Conservation (phyloP, 1,140 invertebrate species). For the Epicauta chinensis region DNA sequence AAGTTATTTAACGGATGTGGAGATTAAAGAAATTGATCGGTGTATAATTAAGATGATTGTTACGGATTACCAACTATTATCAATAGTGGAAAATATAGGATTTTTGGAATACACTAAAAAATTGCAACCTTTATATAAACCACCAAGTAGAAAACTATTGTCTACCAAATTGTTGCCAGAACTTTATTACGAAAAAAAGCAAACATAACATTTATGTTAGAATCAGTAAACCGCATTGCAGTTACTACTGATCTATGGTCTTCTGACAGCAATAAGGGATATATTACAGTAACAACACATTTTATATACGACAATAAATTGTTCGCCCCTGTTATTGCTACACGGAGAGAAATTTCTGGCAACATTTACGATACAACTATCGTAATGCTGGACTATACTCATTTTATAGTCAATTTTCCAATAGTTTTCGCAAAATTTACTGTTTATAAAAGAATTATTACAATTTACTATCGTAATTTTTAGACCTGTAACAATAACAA, state of each 20-base stretch:
- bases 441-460: too few relatives aligned
- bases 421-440: too few relatives aligned
- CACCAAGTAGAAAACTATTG: constrained; percentile 16
- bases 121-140: constrained; percentile 12
- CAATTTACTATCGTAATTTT: too few relatives aligned
- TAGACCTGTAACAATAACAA: too few relatives aligned
- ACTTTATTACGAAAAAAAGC: background rate
- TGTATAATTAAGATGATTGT: constrained; percentile 6
- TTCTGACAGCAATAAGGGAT: constrained; percentile 16
- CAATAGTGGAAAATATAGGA: constrained; percentile 16
- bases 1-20: background rate
- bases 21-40: background rate
- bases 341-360: too few relatives aligned
- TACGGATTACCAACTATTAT: constrained; percentile 13
- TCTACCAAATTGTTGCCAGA: constrained; percentile 1
- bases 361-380: too few relatives aligned
- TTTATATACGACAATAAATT: too few relatives aligned
- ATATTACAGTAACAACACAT: constrained; percentile 15
- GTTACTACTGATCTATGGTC: constrained; percentile 21
- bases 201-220: constrained; percentile 5
- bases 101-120: constrained; percentile 13
- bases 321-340: too few relatives aligned
- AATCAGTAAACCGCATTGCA: background rate
- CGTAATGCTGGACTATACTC: too few relatives aligned
- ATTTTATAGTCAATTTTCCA: too few relatives aligned